A percentile compares a stretch with the other conserved stretches of the same genome.
Evolutionary conservation across 2,888 invertebrate genomes (phyloP).

Genomic region (Liposcelis brunnea): DNA sequence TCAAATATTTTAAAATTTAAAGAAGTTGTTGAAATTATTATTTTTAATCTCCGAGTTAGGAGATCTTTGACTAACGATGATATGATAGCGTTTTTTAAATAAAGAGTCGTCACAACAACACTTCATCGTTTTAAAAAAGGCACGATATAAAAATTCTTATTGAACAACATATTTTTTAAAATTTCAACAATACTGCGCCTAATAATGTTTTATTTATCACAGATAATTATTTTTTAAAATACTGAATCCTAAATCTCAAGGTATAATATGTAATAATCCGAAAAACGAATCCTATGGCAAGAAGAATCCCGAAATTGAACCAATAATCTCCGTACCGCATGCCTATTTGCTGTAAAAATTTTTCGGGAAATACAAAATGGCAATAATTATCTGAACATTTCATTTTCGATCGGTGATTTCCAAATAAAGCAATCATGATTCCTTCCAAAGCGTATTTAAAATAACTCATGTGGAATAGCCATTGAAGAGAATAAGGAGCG

Average conservation of each 20-base stretch:
- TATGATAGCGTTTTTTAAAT: no score
- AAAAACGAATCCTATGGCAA: conserved; percentile 41
- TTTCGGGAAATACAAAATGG: conserved; percentile 47
- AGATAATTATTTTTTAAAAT: conserved; percentile 2
- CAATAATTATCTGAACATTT: conserved; percentile 58
- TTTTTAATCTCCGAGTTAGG: no score
- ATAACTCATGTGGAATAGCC: conserved; percentile 79
- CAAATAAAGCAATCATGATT: conserved; percentile 62
- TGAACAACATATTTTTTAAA: background rate
- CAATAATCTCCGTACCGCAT: conserved; percentile 48
- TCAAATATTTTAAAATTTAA: no score
- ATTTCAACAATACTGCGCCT: background rate
- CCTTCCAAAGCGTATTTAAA: conserved; percentile 71
- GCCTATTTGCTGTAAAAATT: conserved; percentile 58
- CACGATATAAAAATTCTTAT: no score
- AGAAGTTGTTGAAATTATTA: no score
- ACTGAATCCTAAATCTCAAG: conserved; percentile 11
- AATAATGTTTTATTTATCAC: background rate
- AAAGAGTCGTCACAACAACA: no score
- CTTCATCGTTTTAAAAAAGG: no score
- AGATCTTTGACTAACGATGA: no score
- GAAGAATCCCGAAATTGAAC: conserved; percentile 43
- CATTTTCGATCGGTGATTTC: conserved; percentile 56
- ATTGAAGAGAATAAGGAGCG: conserved; percentile 57
- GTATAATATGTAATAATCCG: conserved; percentile 40